Percentiles rank a stretch among this genome's conserved stretches.
phyloP scores from a whole-genome alignment of 2,888 invertebrate species.

The Cremastinae sp. region DNA sequence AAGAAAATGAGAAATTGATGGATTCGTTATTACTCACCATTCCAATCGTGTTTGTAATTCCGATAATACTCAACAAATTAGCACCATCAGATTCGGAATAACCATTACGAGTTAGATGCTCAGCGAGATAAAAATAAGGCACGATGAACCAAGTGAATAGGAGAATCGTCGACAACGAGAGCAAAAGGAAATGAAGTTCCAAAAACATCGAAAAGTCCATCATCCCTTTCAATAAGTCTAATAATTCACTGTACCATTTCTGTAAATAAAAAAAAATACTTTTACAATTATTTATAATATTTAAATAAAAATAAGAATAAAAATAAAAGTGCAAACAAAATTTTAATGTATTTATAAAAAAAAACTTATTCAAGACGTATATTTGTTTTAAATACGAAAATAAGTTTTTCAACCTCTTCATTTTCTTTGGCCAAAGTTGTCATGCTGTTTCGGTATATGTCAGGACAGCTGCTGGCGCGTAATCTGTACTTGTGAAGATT shows the following conservation, averaged over 20 bases:
- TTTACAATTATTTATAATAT: too few relatives aligned
- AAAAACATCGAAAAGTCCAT: conserved; percentile 91
- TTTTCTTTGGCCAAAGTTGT: conserved; percentile 89
- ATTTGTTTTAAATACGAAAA: too few relatives aligned
- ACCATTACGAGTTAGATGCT: conserved; percentile 88
- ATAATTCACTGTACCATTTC: conserved; percentile 87
- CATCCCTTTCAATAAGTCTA: conserved; percentile 86
- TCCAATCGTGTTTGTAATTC: conserved; percentile 94
- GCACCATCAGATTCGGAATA: conserved; percentile 89
- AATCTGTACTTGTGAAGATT: conserved; percentile 91
- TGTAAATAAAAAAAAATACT: conserved; percentile 79
- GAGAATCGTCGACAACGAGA: conserved; percentile 92
- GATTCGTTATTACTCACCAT: conserved; percentile 85
- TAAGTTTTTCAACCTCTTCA: conserved; percentile 83
- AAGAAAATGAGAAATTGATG: neutral
- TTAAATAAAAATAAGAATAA: conserved; percentile 31
- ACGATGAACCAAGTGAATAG: conserved; percentile 97
- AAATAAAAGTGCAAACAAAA: neutral
- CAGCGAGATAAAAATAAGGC: conserved; percentile 96
- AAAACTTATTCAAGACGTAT: too few relatives aligned
- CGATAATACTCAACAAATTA: conserved; percentile 91
- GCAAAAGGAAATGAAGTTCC: conserved; percentile 88
- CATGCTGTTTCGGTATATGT: conserved; percentile 95
- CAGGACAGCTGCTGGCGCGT: conserved; percentile 94
- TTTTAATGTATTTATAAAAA: neutral